These are phyloP conservation scores for Acronicta psi DNA, from an alignment of 2,888 invertebrate species.

Conservation along the genomic window DNA sequence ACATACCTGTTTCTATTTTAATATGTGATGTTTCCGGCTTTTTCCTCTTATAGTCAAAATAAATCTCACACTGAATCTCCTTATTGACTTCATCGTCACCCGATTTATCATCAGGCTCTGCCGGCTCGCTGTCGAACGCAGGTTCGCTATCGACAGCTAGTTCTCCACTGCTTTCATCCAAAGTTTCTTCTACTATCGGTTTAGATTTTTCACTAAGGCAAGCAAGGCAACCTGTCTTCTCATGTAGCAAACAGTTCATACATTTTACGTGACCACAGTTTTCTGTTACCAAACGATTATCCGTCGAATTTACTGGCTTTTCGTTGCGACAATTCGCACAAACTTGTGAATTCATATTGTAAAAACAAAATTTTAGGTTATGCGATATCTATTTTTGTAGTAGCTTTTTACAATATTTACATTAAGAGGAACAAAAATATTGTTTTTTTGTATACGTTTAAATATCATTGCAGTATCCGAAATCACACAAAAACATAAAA, in stretches of 20 bases:
- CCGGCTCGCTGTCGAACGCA: constrained; percentile 47
- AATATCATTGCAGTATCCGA: constrained; percentile 21
- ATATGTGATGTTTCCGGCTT: constrained; percentile 82
- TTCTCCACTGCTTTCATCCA: constrained; percentile 43
- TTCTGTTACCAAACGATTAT: constrained; percentile 91
- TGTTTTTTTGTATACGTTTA: constrained; percentile 11
- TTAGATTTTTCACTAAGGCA: constrained; percentile 73
- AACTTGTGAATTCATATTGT: constrained; percentile 81
- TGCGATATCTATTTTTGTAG: constrained; percentile 30
- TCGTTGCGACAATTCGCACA: constrained; percentile 90
- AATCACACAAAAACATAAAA: constrained; percentile 31
- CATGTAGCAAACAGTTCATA: constrained; percentile 91
- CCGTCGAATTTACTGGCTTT: constrained; percentile 86
- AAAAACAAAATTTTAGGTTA: constrained; percentile 69
- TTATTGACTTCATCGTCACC: constrained; percentile 44
- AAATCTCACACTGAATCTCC: constrained; percentile 46
- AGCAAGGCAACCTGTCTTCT: constrained; percentile 90
- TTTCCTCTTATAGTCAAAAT: constrained; percentile 69
- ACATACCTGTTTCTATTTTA: constrained; percentile 80
- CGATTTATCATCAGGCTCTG: constrained; percentile 48
- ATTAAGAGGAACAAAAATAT: constrained; percentile 37
- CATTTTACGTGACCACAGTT: constrained; percentile 94
- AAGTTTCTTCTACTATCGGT: constrained; percentile 39
- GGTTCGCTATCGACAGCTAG: constrained; percentile 49
- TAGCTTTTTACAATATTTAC: constrained; percentile 37